A percentile compares a stretch with the other conserved stretches of the same genome.
These are phyloP conservation scores for Cydia splendana DNA, from an alignment of 1,140 invertebrate species.

Conservation along the genomic window DNA sequence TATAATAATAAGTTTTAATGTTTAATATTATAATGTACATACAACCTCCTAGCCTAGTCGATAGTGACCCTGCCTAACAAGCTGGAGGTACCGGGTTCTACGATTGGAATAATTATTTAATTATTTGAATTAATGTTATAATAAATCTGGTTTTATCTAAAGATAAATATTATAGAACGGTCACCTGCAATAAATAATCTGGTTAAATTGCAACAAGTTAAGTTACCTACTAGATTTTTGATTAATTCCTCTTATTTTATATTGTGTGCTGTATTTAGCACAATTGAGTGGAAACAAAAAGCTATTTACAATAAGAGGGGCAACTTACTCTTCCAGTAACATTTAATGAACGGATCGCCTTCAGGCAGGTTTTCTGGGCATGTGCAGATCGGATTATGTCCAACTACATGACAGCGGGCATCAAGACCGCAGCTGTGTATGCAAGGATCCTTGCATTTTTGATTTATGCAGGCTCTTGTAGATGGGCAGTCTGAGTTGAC, in stretches of 20 bases:
- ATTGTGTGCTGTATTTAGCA: too few species aligned
- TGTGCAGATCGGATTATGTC: constrained; percentile 92
- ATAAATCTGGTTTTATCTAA: too few species aligned
- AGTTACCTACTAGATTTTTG: too few species aligned
- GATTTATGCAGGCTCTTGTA: constrained; percentile 87
- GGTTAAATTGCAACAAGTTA: too few species aligned
- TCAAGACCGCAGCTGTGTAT: constrained; percentile 88
- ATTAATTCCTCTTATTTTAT: too few species aligned
- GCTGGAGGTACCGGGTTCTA: too few species aligned
- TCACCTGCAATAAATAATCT: too few species aligned
- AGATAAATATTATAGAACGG: too few species aligned
- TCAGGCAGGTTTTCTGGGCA: constrained; percentile 85
- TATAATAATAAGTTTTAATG: not conserved
- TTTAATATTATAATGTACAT: too few species aligned
- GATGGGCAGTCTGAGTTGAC: constrained; percentile 88
- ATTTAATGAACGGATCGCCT: constrained; percentile 92
- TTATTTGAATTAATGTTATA: too few species aligned
- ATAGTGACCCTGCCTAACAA: too few species aligned
- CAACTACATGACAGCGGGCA: constrained; percentile 88
- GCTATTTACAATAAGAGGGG: constrained; percentile 1
- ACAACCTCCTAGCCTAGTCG: not conserved
- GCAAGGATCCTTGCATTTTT: constrained; percentile 92
- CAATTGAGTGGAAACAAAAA: not conserved
- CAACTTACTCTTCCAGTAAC: constrained; percentile 84
- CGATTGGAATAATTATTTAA: too few species aligned